phyloP scores from a whole-genome alignment of 2,113 vertebrate genomes.

The Larimichthys crocea region DNA sequence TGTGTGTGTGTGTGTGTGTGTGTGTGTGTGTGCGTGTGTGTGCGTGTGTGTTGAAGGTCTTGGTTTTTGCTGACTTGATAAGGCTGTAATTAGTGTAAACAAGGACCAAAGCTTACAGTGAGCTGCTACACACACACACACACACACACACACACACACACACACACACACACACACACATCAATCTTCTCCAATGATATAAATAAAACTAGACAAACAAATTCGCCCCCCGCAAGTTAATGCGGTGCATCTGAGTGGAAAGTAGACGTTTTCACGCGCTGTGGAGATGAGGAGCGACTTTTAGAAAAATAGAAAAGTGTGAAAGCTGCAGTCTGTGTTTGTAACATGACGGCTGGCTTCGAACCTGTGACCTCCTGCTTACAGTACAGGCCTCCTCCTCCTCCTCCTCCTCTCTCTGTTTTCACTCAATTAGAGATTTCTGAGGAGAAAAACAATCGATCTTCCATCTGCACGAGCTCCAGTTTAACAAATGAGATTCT shows the following conservation, averaged over 20 bases:
- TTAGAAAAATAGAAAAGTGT: constrained; percentile 86
- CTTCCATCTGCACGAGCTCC: constrained; percentile 96
- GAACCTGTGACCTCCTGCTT: constrained; percentile 48
- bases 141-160: too few relatives aligned
- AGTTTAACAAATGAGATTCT: constrained; percentile 97
- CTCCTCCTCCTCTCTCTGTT: constrained; percentile 80
- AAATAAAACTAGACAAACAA: constrained; percentile 98
- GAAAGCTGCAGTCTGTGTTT: constrained; percentile 58
- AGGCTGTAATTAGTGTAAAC: constrained; percentile 88
- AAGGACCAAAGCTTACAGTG: constrained; percentile 76
- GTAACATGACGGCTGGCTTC: neutral
- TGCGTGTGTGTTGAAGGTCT: constrained; percentile 20
- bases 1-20: constrained; percentile 21
- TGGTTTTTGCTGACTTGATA: constrained; percentile 36
- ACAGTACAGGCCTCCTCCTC: neutral
- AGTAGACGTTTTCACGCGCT: constrained; percentile 98
- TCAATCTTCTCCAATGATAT: constrained; percentile 94
- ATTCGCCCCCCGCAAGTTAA: constrained; percentile 94
- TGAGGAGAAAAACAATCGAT: constrained; percentile 96
- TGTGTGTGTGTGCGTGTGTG: neutral
- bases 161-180: too few relatives aligned
- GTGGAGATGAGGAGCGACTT: constrained; percentile 97
- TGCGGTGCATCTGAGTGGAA: constrained; percentile 98
- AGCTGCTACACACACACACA: too few relatives aligned
- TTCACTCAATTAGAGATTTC: constrained; percentile 98